Evolutionary conservation across 2,113 vertebrate species (phyloP), one percentile per base, ranked within the genome.

Genomic region (Neolamprologus kungweensis): DNA sequence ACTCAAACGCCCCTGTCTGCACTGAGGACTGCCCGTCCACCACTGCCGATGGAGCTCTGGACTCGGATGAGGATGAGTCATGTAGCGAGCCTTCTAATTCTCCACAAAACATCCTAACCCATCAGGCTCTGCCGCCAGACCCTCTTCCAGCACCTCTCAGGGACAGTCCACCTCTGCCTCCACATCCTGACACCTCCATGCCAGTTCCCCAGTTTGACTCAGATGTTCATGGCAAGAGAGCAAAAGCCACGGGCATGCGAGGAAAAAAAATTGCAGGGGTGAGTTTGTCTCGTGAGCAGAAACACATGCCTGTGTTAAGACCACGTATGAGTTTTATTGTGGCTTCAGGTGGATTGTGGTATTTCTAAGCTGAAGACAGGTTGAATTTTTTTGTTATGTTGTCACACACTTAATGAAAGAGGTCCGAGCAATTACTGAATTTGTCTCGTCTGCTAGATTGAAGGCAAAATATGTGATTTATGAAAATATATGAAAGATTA

Each of bases 181-280:
- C 97, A 16, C 97, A 96, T 2, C 98, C 98, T 0, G 97, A 97
- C 1, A 91, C 97, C 88, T 98, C 98, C 94, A 99, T 99, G 98
- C 97, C 97, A 6, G 98, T 95, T 47, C 95, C 95, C 28, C 94
- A 98, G 93, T 97, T 97, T 0, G 98, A 98, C 57, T 85, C 95
- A 3, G 94, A 97, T 5, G 87, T 94, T 3, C 93, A 94, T 1
- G 65, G 90, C n/a, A 96, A 93, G 40, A 82, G 85, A 9, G 75
- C 73, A 12, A 97, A 93, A 81, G 84, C 83, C 3, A 89, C 93
- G 0, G 73, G 92, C 8, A 8, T 80, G 21, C 96, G 94, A 12
- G 81, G 91, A 58, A 97, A 97, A 88, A 97, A 94, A 91, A 40
- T 71, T 9, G 26, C 89, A 13, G 2, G 81, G 19, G 94, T 95